Percentiles rank a stretch among this genome's conserved stretches.
These are phyloP conservation scores for Caerostris extrusa DNA, from an alignment of 1,140 invertebrate species.

Conservation along the genomic window DNA sequence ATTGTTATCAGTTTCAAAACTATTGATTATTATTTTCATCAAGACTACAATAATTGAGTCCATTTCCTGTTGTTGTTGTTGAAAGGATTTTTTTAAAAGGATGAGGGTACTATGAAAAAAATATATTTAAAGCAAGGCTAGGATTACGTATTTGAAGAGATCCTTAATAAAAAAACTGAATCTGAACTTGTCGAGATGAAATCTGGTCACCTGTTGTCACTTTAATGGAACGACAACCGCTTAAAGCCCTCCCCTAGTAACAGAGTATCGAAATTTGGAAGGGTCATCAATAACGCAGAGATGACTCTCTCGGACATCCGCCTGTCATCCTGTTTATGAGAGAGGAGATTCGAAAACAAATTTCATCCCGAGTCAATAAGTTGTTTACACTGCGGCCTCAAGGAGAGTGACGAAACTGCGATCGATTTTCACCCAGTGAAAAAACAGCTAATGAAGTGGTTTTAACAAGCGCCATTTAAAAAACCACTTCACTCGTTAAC, in stretches of 20 bases:
- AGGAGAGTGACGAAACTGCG: background rate
- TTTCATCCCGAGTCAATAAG: background rate
- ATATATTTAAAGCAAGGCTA: no score
- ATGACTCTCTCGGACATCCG: background rate
- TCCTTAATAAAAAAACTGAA: no score
- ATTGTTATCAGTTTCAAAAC: no score
- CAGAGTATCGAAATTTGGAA: background rate
- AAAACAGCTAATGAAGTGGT: background rate
- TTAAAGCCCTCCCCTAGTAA: background rate
- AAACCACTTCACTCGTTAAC: background rate
- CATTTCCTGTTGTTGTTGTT: no score
- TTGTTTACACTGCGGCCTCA: background rate
- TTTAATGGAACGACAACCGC: no score
- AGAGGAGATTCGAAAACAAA: slow-evolving; percentile 1
- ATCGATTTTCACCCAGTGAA: background rate
- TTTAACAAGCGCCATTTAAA: background rate
- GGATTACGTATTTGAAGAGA: no score
- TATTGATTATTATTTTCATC: no score
- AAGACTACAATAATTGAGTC: no score
- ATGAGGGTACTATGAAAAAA: no score
- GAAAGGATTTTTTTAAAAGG: no score
- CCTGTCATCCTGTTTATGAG: slow-evolving; percentile 14
- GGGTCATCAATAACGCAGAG: background rate
- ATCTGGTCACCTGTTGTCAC: no score
- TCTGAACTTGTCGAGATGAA: no score